These are phyloP conservation scores for Podiceps cristatus DNA, from an alignment of 2,113 vertebrate genomes.

Conservation along the genomic window DNA sequence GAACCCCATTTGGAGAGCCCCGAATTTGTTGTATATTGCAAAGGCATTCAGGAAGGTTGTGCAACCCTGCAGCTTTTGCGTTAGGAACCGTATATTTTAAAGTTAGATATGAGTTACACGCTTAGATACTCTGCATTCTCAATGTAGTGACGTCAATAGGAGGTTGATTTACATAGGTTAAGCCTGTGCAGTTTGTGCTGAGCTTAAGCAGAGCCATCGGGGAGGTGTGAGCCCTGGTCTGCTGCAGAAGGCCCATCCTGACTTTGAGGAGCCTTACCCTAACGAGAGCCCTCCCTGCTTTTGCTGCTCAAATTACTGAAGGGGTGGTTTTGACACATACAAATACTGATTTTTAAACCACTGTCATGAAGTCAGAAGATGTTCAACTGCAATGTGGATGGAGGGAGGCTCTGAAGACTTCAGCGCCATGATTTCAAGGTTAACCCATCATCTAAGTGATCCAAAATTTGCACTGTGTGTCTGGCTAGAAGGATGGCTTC, in stretches of 20 bases:
- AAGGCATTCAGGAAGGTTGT: not conserved
- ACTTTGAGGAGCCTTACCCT: not conserved
- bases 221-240: not conserved
- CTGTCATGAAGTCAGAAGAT: not conserved
- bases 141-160: fast-evolving
- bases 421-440: not conserved
- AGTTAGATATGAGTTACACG: not conserved
- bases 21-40: not conserved
- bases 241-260: not conserved
- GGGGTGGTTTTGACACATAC: not conserved
- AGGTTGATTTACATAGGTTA: not conserved
- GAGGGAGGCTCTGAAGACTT: not conserved
- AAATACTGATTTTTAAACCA: not conserved
- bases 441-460: not conserved
- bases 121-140: fast-evolving
- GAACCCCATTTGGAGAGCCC: not conserved
- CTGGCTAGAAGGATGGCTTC: not conserved
- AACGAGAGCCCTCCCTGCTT: not conserved
- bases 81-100: not conserved
- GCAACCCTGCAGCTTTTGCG: not conserved
- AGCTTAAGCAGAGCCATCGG: not conserved
- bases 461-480: not conserved
- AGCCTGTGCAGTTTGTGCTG: not conserved
- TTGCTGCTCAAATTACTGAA: not conserved
- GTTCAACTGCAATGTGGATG: not conserved